These are phyloP conservation scores for Drosophila villosipedis DNA, from an alignment of 2,888 invertebrate genomes.

Conservation along the genomic window DNA sequence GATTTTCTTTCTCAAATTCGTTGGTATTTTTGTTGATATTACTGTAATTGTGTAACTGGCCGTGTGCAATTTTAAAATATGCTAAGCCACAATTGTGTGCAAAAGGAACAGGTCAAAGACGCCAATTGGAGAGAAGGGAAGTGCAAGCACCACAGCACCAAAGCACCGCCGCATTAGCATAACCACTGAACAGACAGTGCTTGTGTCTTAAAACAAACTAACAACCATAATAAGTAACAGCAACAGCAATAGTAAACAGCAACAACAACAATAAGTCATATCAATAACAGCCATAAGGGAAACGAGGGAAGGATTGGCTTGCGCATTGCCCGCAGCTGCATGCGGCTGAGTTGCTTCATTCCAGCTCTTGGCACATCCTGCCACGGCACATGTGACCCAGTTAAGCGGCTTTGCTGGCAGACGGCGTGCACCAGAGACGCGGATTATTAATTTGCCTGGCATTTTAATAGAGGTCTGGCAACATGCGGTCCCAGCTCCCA, in stretches of 20 bases:
- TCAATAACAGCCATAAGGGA: conserved; percentile 27
- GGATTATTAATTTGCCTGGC: conserved; percentile 73
- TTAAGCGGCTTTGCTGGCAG: conserved; percentile 56
- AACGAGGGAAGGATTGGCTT: conserved; percentile 5
- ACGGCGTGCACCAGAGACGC: conserved; percentile 24
- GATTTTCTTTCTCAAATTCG: conserved; percentile 23
- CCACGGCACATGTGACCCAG: conserved; percentile 72
- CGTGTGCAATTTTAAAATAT: conserved; percentile 40
- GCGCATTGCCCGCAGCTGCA: conserved; percentile 52
- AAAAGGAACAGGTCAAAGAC: conserved; percentile 16
- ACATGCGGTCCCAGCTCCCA: conserved; percentile 45
- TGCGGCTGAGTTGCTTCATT: conserved; percentile 24
- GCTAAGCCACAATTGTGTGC: conserved; percentile 51
- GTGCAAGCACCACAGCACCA: conserved; percentile 7
- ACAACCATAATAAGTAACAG: conserved; percentile 27
- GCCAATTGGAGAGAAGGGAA: conserved; percentile 21
- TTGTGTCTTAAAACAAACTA: conserved; percentile 20
- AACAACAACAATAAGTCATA: conserved; percentile 36
- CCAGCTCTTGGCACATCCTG: conserved; percentile 31
- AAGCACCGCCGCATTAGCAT: conserved; percentile 21
- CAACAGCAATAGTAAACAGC: conserved; percentile 9
- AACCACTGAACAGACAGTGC: conserved; percentile 16
- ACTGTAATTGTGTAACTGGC: conserved; percentile 28
- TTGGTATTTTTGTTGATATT: conserved; percentile 13
- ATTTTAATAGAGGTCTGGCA: conserved; percentile 64